phyloP scores from a whole-genome alignment of 1,140 invertebrate genomes.

The Calephelis virginiensis region DNA sequence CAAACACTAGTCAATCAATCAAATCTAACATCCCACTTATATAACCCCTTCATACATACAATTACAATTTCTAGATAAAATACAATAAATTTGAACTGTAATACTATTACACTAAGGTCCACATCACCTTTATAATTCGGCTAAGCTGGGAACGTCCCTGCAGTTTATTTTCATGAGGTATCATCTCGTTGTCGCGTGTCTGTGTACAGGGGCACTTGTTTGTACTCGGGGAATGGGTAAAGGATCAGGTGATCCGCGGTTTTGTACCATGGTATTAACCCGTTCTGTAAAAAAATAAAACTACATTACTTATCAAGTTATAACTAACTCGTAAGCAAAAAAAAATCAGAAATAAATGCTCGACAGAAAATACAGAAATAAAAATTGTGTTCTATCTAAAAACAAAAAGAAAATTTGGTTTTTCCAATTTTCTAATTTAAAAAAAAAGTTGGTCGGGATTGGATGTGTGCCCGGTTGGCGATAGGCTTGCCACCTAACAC shows the following conservation, averaged over 20 bases:
- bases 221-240: constrained; percentile 69
- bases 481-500: too few species aligned
- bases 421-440: too few species aligned
- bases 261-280: constrained; percentile 69
- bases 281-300: constrained; percentile 57
- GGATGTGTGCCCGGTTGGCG: too few species aligned
- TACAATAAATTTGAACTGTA: constrained; percentile 15
- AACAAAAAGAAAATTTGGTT: too few species aligned
- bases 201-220: constrained; percentile 49
- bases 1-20: too few species aligned
- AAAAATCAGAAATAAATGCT: too few species aligned
- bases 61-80: constrained; percentile 11
- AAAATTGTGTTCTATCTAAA: too few species aligned
- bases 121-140: constrained; percentile 12
- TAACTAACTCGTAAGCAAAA: too few species aligned
- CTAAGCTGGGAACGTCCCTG: constrained; percentile 3
- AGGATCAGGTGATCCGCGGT: constrained; percentile 62
- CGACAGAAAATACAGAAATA: too few species aligned
- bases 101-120: constrained; percentile 9
- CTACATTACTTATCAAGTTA: too few species aligned
- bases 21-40: background rate
- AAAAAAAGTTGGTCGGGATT: too few species aligned
- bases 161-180: constrained; percentile 7
- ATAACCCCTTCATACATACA: background rate
- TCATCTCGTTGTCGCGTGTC: constrained; percentile 36